A percentile compares a stretch with the other conserved stretches of the same genome.
Conservation (phyloP, 2,797 vertebrate species). For the Botia almorhae region DNA sequence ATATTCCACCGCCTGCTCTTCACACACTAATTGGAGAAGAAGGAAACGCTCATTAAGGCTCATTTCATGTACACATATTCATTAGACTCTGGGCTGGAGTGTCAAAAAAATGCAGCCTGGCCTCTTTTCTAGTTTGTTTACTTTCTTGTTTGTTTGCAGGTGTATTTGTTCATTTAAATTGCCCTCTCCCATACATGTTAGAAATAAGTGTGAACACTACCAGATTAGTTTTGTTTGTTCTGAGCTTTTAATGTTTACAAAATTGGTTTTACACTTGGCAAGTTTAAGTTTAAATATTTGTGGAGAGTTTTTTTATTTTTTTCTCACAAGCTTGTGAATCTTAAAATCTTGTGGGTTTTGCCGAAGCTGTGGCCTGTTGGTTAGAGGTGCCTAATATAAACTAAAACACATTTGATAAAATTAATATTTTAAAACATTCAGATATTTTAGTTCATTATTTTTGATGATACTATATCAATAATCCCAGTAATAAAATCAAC, state of each 20-base stretch:
- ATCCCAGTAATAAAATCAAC: too few species aligned
- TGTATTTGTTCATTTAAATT: slow-evolving; percentile 56
- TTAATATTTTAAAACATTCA: too few species aligned
- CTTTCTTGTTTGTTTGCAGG: slow-evolving; percentile 58
- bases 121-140: slow-evolving; percentile 55
- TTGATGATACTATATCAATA: too few species aligned
- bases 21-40: slow-evolving; percentile 61
- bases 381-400: not conserved
- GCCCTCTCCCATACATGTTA: slow-evolving; percentile 38
- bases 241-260: slow-evolving; percentile 3
- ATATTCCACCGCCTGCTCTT: slow-evolving; percentile 62
- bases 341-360: slow-evolving; percentile 2
- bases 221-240: slow-evolving; percentile 44
- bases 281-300: slow-evolving; percentile 29
- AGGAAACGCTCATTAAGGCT: slow-evolving; percentile 61
- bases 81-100: slow-evolving; percentile 57
- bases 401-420: too few species aligned
- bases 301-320: too few species aligned
- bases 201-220: slow-evolving; percentile 25
- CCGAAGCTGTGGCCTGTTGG: not conserved
- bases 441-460: too few species aligned
- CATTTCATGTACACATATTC: slow-evolving; percentile 65
- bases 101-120: slow-evolving; percentile 51
- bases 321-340: slow-evolving; percentile 11
- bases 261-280: slow-evolving; percentile 12